Evolutionary conservation across 2,113 vertebrate genomes (phyloP).

Genomic region (Lathamus discolor): DNA sequence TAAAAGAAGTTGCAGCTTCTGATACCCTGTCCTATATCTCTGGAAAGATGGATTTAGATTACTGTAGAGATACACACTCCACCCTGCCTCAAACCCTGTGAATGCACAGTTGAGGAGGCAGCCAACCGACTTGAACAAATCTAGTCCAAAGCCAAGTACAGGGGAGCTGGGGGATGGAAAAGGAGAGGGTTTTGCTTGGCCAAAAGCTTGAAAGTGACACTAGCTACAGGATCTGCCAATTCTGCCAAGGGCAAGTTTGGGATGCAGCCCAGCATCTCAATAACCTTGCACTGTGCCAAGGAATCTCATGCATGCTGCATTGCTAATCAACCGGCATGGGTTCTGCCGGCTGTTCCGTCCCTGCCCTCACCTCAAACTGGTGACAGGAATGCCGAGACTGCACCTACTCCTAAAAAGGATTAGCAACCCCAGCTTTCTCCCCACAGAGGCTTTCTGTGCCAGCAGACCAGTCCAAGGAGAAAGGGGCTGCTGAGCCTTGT

Average conservation of each 20-base stretch:
- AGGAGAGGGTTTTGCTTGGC: not conserved
- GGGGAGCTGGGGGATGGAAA: not conserved
- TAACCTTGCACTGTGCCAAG: not conserved
- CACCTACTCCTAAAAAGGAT: not conserved
- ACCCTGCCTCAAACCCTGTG: not conserved
- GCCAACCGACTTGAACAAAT: not conserved
- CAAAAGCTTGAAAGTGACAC: constrained; percentile 4
- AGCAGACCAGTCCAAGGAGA: not conserved
- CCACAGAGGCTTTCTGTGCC: not conserved
- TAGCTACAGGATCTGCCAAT: not conserved
- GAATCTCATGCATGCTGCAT: not conserved
- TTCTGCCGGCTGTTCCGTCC: not conserved
- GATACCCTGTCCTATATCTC: not conserved
- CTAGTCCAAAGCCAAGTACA: not conserved
- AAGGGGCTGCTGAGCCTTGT: not conserved
- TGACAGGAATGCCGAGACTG: not conserved
- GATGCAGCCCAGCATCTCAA: constrained; percentile 2
- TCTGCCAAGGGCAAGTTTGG: constrained; percentile 12
- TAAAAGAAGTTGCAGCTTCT: not conserved
- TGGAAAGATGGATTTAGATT: not conserved
- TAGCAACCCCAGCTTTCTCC: not conserved
- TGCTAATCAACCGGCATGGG: not conserved
- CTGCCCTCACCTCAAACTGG: not conserved
- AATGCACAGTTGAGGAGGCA: not conserved
- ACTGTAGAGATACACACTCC: not conserved